Percentiles rank a stretch among this genome's conserved stretches.
phyloP scores from a whole-genome alignment of 2,113 vertebrate species.

The Nothobranchius furzeri region DNA sequence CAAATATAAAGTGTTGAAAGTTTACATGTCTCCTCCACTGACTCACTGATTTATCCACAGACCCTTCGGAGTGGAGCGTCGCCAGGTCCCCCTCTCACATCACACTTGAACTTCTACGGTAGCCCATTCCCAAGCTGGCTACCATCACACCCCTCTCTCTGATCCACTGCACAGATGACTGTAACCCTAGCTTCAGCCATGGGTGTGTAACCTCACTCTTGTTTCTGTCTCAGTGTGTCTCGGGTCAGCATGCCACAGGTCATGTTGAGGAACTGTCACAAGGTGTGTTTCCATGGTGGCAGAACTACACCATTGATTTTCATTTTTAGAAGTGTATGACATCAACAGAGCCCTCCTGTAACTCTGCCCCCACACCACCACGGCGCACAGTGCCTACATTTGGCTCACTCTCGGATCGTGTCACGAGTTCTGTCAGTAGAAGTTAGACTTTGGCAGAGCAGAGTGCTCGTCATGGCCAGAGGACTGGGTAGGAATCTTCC shows the following conservation, averaged over 20 bases:
- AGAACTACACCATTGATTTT: constrained; percentile 45
- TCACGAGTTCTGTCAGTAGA: constrained; percentile 68
- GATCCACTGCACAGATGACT: constrained; percentile 48
- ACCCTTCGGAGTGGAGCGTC: constrained; percentile 51
- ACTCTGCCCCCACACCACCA: constrained; percentile 11
- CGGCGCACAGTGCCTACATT: constrained; percentile 53
- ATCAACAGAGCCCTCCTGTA: constrained; percentile 7
- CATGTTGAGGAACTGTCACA: constrained; percentile 59
- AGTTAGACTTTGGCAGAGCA: constrained; percentile 50
- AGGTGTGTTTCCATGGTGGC: constrained; percentile 69
- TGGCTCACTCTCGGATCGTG: constrained; percentile 61
- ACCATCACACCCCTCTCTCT: constrained; percentile 7
- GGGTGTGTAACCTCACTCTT: constrained; percentile 60
- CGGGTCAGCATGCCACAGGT: constrained; percentile 58
- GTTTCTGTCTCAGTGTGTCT: constrained; percentile 38
- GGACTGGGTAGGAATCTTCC: constrained; percentile 62
- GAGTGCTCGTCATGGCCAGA: constrained; percentile 48
- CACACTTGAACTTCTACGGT: constrained; percentile 20
- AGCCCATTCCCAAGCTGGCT: constrained; percentile 50
- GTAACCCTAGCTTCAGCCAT: constrained; percentile 60
- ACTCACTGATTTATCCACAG: constrained; percentile 51
- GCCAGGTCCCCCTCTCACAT: constrained; percentile 19
- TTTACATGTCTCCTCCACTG: constrained; percentile 55
- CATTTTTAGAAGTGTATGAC: constrained; percentile 41
- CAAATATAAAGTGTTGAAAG: constrained; percentile 50